phyloP scores from a whole-genome alignment of 2,888 invertebrate genomes.

The Argyresthia goedartella region DNA sequence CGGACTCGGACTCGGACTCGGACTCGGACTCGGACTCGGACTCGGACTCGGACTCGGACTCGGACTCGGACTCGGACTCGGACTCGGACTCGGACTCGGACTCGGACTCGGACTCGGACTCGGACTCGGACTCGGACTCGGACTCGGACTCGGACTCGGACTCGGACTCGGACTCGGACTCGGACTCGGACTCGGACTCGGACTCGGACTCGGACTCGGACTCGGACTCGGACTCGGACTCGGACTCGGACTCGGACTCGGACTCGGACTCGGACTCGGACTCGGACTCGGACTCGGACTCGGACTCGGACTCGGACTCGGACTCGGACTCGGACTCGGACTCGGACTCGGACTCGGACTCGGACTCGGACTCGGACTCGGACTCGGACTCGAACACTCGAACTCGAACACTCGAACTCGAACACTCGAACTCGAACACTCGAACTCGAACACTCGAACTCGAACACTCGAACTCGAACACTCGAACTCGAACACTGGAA shows the following conservation, averaged over 20 bases:
- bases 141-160: neutral
- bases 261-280: neutral
- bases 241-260: neutral
- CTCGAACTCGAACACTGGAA: too few relatives aligned
- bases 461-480: neutral
- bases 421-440: neutral
- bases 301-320: neutral
- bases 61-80: neutral
- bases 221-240: neutral
- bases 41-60: neutral
- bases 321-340: neutral
- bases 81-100: neutral
- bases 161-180: too few relatives aligned
- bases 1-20: neutral
- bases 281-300: neutral
- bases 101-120: neutral
- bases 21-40: neutral
- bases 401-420: neutral
- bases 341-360: neutral
- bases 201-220: neutral
- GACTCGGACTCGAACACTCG: too few relatives aligned
- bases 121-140: neutral
- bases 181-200: neutral
- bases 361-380: neutral
- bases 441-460: neutral